Evolutionary conservation across 2,797 vertebrate genomes (phyloP).

Genomic region (Lepilemur septentrionalis): DNA sequence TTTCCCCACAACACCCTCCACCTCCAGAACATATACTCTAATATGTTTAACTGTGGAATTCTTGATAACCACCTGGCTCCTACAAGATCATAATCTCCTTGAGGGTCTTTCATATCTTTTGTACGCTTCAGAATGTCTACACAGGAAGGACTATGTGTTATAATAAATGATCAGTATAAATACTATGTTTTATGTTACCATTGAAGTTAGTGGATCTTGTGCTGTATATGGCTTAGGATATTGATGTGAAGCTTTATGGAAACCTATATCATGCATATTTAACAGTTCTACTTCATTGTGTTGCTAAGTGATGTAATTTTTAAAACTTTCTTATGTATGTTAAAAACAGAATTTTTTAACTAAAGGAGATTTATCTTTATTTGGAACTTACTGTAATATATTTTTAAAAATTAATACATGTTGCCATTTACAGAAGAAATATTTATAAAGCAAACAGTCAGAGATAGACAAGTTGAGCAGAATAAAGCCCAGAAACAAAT

Average conservation of each 20-base stretch:
- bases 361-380: background rate
- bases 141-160: background rate
- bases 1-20: background rate
- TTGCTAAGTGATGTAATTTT: slow-evolving; percentile 41
- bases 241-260: slow-evolving; percentile 23
- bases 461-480: background rate
- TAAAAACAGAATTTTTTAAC: background rate
- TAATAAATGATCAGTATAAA: background rate
- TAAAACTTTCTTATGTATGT: background rate
- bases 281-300: slow-evolving; percentile 20
- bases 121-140: background rate
- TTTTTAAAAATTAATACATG: background rate
- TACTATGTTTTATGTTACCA: background rate
- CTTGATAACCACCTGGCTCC: background rate
- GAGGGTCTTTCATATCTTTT: background rate
- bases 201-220: background rate
- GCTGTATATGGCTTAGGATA: background rate
- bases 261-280: background rate
- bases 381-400: background rate
- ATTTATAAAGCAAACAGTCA: background rate
- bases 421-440: background rate
- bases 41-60: background rate
- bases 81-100: background rate
- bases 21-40: background rate
- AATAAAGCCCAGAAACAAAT: background rate